These are phyloP conservation scores for Zeus faber DNA, from an alignment of 2,113 vertebrate genomes.

Conservation along the genomic window DNA sequence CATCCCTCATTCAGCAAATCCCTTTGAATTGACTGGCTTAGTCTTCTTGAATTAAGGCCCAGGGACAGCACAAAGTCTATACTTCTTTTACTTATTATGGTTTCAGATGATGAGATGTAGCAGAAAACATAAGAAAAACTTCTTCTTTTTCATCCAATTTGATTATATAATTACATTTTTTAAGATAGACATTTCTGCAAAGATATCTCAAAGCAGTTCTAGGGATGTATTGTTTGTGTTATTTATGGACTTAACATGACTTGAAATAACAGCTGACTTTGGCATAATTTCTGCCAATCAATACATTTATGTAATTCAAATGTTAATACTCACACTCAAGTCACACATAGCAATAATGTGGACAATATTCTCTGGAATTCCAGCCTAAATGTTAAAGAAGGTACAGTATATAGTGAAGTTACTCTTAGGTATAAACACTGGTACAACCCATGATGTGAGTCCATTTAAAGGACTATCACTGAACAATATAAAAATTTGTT, in stretches of 20 bases:
- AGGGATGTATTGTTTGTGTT: background rate
- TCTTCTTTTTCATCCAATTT: background rate
- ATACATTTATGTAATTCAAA: too few species aligned
- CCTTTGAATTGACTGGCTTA: slow-evolving; percentile 11
- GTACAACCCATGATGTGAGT: background rate
- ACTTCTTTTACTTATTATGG: background rate
- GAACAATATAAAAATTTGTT: background rate
- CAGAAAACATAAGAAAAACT: background rate
- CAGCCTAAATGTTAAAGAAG: too few species aligned
- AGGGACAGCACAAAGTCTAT: background rate
- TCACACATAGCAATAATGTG: too few species aligned
- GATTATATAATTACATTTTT: background rate
- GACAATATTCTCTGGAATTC: too few species aligned
- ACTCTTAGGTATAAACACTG: too few species aligned
- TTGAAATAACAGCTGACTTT: too few species aligned
- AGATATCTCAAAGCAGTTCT: background rate
- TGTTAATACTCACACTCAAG: too few species aligned
- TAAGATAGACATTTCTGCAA: too few species aligned
- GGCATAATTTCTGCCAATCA: too few species aligned
- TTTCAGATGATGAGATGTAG: too few species aligned
- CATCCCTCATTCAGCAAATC: slow-evolving; percentile 11
- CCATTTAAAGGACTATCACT: background rate
- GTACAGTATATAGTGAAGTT: too few species aligned
- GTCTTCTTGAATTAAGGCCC: background rate
- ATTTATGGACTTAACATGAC: too few species aligned